Evolutionary conservation across 2,797 vertebrate species (phyloP).

Genomic region (Mareca penelope): DNA sequence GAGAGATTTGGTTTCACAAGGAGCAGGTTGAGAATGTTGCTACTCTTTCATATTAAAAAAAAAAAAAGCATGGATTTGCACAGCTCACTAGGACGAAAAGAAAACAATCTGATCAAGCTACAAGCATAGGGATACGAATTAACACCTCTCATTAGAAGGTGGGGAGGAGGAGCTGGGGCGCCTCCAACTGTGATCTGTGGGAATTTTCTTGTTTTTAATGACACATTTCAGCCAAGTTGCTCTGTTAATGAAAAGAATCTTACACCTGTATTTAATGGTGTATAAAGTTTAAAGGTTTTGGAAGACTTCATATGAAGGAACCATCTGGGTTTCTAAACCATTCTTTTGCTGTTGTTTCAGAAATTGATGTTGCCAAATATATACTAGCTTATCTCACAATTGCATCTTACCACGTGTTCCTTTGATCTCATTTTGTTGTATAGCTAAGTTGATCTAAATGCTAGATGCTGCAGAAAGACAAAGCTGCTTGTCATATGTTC

Average conservation of each 20-base stretch:
- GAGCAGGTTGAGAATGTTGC: background rate
- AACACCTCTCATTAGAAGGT: background rate
- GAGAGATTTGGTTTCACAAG: background rate
- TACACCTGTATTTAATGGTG: background rate
- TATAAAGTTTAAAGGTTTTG: background rate
- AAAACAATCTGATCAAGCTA: background rate
- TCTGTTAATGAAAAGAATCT: background rate
- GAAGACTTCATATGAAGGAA: background rate
- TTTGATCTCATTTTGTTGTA: background rate
- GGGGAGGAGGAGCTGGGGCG: background rate
- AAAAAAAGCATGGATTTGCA: background rate
- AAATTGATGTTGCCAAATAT: background rate
- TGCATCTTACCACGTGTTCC: background rate
- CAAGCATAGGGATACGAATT: background rate
- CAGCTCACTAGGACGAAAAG: background rate
- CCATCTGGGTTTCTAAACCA: background rate
- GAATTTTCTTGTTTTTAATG: background rate
- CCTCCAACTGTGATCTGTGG: background rate
- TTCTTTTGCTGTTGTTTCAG: background rate
- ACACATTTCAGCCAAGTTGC: background rate
- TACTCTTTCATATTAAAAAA: background rate
- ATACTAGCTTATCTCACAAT: too few species aligned
- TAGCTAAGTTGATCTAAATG: background rate
- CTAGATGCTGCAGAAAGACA: background rate
- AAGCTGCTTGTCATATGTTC: background rate